phyloP scores from a whole-genome alignment of 2,797 vertebrate species.

The Ctenochaetus hawaiiensis region DNA sequence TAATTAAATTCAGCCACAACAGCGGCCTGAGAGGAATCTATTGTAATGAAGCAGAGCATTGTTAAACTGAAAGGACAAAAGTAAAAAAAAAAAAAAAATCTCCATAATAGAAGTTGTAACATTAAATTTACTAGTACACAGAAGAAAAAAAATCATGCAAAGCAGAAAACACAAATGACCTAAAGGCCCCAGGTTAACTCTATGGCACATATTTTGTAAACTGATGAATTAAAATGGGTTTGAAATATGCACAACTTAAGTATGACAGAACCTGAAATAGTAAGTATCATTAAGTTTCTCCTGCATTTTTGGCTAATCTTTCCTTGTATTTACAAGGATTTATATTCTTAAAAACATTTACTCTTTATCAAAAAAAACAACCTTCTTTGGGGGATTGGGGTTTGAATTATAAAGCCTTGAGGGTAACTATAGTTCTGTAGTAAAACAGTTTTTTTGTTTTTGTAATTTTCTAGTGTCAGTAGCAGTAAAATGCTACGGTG shows the following conservation, averaged over 20 bases:
- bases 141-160: not conserved
- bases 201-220: not conserved
- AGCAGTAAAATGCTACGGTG: no score
- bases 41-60: not conserved
- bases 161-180: not conserved
- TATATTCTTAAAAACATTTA: not conserved
- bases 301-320: not conserved
- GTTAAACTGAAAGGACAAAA: not conserved
- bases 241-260: not conserved
- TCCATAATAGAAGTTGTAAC: not conserved
- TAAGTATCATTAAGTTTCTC: not conserved
- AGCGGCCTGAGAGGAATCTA: not conserved
- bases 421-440: not conserved
- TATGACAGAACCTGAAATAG: not conserved
- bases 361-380: not conserved
- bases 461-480: no score
- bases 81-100: not conserved
- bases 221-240: not conserved
- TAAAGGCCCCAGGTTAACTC: not conserved
- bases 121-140: not conserved
- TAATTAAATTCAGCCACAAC: conserved; percentile 13
- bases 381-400: not conserved
- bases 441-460: no score
- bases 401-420: not conserved
- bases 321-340: not conserved